These are phyloP conservation scores for Peromyscus melanophrys DNA, from an alignment of 2,797 vertebrate species.

Conservation along the genomic window DNA sequence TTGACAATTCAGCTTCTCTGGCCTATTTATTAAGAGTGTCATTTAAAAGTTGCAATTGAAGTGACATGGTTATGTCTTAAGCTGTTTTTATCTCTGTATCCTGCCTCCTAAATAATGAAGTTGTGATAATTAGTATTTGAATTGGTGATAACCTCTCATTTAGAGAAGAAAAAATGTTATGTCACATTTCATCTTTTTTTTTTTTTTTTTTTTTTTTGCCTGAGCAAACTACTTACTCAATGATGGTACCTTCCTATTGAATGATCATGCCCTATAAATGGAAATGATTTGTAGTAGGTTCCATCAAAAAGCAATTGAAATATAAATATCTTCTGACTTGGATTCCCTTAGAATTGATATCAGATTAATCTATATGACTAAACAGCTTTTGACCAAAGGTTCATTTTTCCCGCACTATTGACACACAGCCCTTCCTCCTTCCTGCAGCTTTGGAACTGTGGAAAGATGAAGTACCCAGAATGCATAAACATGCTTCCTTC, in stretches of 20 bases:
- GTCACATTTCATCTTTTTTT: conserved; percentile 91
- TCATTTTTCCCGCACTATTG: conserved; percentile 79
- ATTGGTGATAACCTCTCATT: conserved; percentile 91
- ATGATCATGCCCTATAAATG: conserved; percentile 91
- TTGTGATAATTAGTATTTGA: conserved; percentile 92
- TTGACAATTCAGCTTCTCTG: conserved; percentile 88
- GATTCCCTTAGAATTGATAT: conserved; percentile 86
- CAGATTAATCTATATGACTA: conserved; percentile 84
- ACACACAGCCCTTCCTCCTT: not conserved
- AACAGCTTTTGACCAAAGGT: conserved; percentile 80
- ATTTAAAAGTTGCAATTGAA: conserved; percentile 94
- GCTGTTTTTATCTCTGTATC: conserved; percentile 93
- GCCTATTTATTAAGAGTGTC: conserved; percentile 94
- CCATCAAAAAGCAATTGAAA: conserved; percentile 87
- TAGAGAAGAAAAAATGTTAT: conserved; percentile 89
- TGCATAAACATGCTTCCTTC: conserved; percentile 45
- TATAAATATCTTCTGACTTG: conserved; percentile 84
- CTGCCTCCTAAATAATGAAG: conserved; percentile 93
- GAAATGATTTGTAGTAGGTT: conserved; percentile 88
- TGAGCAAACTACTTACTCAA: conserved; percentile 88
- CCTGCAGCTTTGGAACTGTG: not conserved
- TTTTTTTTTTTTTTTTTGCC: conserved; percentile 82
- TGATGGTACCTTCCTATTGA: conserved; percentile 89
- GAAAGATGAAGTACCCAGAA: conserved; percentile 73
- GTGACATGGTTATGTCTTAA: conserved; percentile 93